Conservation (phyloP, 2,888 invertebrate genomes). For the Furcula furcula region DNA sequence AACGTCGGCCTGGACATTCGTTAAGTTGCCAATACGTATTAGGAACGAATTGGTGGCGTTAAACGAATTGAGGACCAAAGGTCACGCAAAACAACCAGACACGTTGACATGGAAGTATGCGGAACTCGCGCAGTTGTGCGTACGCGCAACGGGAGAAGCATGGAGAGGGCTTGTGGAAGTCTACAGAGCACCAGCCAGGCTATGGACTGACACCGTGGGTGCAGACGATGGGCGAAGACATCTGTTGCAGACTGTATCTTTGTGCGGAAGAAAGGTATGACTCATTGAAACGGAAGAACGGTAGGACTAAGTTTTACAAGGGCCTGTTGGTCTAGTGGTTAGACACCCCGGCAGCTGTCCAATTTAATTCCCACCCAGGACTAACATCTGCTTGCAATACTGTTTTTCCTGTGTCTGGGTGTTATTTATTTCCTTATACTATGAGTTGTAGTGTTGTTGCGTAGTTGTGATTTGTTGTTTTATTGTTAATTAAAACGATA, state of each 20-base stretch:
- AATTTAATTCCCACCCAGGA: too few relatives aligned
- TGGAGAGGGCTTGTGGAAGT: conserved; percentile 51
- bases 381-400: too few relatives aligned
- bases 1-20: conserved; percentile 37
- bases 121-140: conserved; percentile 59
- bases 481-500: too few relatives aligned
- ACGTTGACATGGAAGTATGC: conserved; percentile 71
- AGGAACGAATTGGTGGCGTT: conserved; percentile 60
- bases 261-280: conserved; percentile 85
- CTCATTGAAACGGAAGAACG: too few relatives aligned
- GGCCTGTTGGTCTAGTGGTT: too few relatives aligned
- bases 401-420: too few relatives aligned
- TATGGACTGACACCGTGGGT: conserved; percentile 82
- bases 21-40: conserved; percentile 54
- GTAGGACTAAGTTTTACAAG: too few relatives aligned
- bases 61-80: conserved; percentile 51
- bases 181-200: conserved; percentile 61
- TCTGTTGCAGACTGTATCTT: conserved; percentile 83
- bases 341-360: too few relatives aligned
- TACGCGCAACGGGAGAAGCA: conserved; percentile 57
- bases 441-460: too few relatives aligned
- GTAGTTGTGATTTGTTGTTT: too few relatives aligned
- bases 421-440: too few relatives aligned
- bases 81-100: conserved; percentile 52
- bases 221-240: conserved; percentile 79